Conservation (phyloP, 2,888 invertebrate genomes). For the Lasius fuliginosus region DNA sequence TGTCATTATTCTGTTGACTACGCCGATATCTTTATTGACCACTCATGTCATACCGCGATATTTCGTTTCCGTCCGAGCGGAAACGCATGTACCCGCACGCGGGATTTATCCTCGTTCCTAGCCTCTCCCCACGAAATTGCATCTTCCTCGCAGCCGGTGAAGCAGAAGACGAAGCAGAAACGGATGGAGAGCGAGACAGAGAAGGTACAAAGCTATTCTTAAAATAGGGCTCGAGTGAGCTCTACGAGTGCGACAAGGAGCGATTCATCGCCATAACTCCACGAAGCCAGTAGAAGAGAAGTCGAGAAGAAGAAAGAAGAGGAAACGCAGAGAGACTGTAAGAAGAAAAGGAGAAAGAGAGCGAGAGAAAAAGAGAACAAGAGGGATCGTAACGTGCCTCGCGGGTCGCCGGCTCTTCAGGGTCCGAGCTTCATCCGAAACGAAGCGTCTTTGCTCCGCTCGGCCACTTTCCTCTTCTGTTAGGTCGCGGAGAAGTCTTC, state of each 20-base stretch:
- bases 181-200: constrained; percentile 64
- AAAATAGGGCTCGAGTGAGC: constrained; percentile 84
- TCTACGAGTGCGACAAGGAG: constrained; percentile 66
- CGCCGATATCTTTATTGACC: neutral
- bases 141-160: constrained; percentile 4
- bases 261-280: constrained; percentile 58
- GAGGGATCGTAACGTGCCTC: constrained; percentile 76
- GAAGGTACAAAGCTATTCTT: constrained; percentile 84
- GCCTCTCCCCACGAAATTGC: neutral
- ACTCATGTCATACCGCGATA: constrained; percentile 8
- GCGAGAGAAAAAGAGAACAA: constrained; percentile 66
- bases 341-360: constrained; percentile 69
- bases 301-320: constrained; percentile 61
- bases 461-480: constrained; percentile 75
- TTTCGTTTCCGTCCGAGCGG: constrained; percentile 21
- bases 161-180: constrained; percentile 30
- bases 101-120: constrained; percentile 33
- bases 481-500: constrained; percentile 68
- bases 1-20: neutral
- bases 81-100: constrained; percentile 7
- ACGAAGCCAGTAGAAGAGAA: constrained; percentile 33
- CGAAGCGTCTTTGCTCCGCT: constrained; percentile 79
- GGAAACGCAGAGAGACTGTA: constrained; percentile 65
- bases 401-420: constrained; percentile 84
- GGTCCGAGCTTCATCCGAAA: constrained; percentile 83